Percentiles rank a stretch among this genome's conserved stretches.
Evolutionary conservation across 2,113 vertebrate species (phyloP).

Genomic region (Ceyx melanurus): DNA sequence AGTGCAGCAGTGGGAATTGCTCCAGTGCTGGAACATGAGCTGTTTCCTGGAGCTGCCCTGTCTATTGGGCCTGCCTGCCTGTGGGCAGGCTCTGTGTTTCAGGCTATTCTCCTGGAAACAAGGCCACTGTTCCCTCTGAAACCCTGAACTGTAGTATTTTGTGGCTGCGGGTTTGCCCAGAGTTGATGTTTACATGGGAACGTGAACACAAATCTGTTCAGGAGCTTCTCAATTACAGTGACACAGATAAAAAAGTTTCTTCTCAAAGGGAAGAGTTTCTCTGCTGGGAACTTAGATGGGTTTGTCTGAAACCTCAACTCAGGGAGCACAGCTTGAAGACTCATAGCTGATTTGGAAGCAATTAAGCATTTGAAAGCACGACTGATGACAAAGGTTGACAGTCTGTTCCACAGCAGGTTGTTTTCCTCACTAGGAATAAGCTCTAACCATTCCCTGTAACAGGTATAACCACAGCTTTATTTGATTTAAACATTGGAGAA

Average conservation of each 20-base stretch:
- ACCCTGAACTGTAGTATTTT: neutral
- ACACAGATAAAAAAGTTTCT: neutral
- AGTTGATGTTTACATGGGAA: neutral
- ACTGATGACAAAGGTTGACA: neutral
- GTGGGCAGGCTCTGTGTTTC: neutral
- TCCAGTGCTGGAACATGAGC: neutral
- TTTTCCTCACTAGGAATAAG: neutral
- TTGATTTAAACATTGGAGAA: neutral
- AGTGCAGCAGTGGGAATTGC: neutral
- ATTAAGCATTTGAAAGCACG: neutral
- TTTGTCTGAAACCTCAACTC: neutral
- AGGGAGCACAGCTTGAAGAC: neutral
- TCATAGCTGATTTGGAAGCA: neutral
- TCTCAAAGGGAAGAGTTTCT: neutral
- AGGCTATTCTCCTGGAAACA: neutral
- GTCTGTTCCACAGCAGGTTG: neutral
- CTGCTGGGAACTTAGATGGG: neutral
- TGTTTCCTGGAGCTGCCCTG: neutral
- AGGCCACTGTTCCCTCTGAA: neutral
- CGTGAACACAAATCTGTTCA: neutral
- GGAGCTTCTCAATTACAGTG: neutral
- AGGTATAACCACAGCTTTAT: conserved; percentile 27
- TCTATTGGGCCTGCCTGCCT: neutral
- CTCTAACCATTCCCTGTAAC: neutral
- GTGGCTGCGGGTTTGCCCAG: neutral